Percentiles rank a stretch among this genome's conserved stretches.
These are phyloP conservation scores for Eilema caniola DNA, from an alignment of 2,888 invertebrate genomes.

Conservation along the genomic window DNA sequence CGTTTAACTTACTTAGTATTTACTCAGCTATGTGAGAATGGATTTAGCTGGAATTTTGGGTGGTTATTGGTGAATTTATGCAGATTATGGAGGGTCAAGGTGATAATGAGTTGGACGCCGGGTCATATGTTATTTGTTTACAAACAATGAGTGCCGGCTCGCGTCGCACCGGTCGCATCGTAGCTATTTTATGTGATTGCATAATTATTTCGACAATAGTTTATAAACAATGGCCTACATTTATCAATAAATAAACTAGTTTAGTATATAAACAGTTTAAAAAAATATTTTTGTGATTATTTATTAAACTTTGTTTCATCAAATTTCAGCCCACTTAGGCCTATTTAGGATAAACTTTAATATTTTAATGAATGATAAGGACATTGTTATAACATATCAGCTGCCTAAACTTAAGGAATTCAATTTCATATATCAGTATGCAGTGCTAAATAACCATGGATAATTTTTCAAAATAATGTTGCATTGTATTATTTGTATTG, in stretches of 20 bases:
- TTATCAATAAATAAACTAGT: neutral
- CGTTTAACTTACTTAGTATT: conserved; percentile 48
- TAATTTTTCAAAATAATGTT: no score
- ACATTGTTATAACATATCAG: no score
- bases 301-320: neutral
- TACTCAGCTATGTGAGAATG: conserved; percentile 46
- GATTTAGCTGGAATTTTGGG: conserved; percentile 53
- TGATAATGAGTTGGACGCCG: conserved; percentile 46
- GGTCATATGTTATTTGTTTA: conserved; percentile 86
- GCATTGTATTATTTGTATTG: no score
- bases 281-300: neutral
- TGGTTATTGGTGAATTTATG: conserved; percentile 47
- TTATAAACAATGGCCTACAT: neutral
- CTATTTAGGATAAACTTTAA: no score
- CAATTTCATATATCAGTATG: no score
- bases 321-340: neutral
- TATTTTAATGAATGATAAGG: no score
- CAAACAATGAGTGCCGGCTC: conserved; percentile 81
- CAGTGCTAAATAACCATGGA: no score
- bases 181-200: conserved; percentile 23
- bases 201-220: conserved; percentile 18
- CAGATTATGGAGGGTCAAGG: conserved; percentile 50
- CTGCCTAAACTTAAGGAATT: no score
- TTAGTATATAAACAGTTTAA: neutral
- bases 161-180: conserved; percentile 47